Percentiles rank a stretch among this genome's conserved stretches.
phyloP scores from a whole-genome alignment of 2,113 vertebrate species.

The Cyphomyrus plagiostoma region DNA sequence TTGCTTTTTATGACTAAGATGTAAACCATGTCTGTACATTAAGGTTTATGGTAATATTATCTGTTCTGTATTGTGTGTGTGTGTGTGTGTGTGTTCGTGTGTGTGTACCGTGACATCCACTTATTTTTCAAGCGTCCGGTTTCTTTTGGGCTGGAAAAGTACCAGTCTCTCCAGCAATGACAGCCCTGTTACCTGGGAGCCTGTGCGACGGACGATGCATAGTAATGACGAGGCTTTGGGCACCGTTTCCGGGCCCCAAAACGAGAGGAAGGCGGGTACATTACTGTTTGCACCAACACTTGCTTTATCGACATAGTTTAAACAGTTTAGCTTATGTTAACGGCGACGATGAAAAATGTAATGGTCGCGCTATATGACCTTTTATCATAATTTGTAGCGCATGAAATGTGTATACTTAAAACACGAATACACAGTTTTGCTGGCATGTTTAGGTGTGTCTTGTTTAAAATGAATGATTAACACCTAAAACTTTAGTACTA shows the following conservation, averaged over 20 bases:
- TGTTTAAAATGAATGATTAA: neutral
- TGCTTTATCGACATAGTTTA: neutral
- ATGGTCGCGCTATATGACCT: neutral
- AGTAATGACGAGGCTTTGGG: neutral
- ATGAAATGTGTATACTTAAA: neutral
- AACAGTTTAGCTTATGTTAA: neutral
- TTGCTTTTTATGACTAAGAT: neutral
- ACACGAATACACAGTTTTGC: neutral
- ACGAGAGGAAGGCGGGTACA: neutral
- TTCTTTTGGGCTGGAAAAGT: neutral
- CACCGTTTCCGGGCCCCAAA: neutral
- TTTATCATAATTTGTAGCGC: neutral
- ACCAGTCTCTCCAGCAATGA: neutral
- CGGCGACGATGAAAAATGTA: neutral
- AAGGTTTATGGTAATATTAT: neutral
- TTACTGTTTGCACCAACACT: neutral
- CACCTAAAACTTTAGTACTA: neutral
- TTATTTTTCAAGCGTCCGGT: neutral
- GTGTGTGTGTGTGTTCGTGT: neutral
- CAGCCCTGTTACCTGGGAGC: neutral
- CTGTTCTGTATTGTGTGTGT: neutral
- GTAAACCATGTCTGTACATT: neutral
- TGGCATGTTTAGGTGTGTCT: neutral
- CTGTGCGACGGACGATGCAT: neutral
- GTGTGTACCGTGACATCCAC: neutral